Base-by-base conservation (phyloP, 2,888 invertebrate genomes). In the Himalopsyche japonica region DNA sequence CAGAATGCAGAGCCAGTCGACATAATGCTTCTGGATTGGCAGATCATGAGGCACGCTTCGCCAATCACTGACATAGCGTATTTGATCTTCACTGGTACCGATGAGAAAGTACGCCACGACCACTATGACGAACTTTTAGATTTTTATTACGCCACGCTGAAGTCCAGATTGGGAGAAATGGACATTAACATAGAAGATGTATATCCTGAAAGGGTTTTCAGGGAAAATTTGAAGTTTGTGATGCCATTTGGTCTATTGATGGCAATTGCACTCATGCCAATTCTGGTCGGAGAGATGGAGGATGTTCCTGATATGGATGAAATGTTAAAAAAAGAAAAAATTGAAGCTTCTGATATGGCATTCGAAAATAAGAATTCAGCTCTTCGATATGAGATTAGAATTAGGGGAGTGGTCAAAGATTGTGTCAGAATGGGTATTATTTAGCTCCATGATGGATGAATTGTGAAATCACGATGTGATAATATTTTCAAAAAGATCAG, bases 221-320 rank as follows among this genome's bases (percentile, higher is more conserved):
- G 76, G n/a, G 27, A 80, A 2, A 83, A 86, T 15, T 20, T 86
- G 18, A 79, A 85, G 18, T 6, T n/a, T 3, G 20, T 80, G 20
- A 83, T 86, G 80, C 86, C 86, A 10, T 84, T 78, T 47, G 86
- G 86, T 0, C 32, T 86, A 30, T 49, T 85, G 7, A 82, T 85
- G 70, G 79, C 85, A 0, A 48, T 82, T 2, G 37, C 84, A 37
- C 79, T 80, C 27, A 43, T 84, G 15, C 85, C 84, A 7, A 18
- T 85, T 12, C 49, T 84, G 32, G 32, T 86, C 57, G 82, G 83
- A 4, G 86, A 84, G 34, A 76, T 30, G 24, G 85, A 79, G 20
- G 86, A 86, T 37, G 47, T 84, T 3, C 27, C 79, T 20, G 84
- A 86, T 76, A 57, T 86, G 32, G 82, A 82, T 27, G 80, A 82